Evolutionary conservation across 2,797 vertebrate genomes (phyloP).

Genomic region (Peromyscus attwateri): DNA sequence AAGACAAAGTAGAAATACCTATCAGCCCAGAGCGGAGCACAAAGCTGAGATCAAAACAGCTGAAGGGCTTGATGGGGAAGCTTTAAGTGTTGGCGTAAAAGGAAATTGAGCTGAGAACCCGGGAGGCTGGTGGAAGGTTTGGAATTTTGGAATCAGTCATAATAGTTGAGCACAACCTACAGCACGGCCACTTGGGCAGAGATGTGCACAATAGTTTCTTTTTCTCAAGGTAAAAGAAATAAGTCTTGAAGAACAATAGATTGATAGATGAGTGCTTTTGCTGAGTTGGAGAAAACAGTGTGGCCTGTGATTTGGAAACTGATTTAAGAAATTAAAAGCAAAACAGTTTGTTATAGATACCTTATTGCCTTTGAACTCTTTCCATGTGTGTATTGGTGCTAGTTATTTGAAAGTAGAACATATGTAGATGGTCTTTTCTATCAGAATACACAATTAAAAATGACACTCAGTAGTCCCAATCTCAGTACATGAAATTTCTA

Average conservation of each 20-base stretch:
- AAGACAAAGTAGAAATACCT: background rate
- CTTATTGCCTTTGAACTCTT: conserved; percentile 46
- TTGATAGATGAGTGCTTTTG: background rate
- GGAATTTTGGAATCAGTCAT: conserved; percentile 24
- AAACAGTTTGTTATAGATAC: background rate
- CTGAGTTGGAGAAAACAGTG: background rate
- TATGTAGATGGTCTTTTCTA: background rate
- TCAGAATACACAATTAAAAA: background rate
- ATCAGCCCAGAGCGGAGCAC: background rate
- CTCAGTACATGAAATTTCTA: background rate
- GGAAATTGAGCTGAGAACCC: background rate
- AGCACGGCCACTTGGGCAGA: background rate
- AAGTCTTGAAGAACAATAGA: background rate
- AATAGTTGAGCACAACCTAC: background rate
- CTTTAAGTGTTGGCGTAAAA: background rate
- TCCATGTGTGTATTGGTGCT: background rate
- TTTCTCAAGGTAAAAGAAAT: background rate
- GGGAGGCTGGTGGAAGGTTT: background rate
- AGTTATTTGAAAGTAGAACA: background rate
- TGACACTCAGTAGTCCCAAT: background rate
- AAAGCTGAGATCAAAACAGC: background rate
- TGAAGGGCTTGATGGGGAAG: background rate
- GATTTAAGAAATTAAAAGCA: background rate
- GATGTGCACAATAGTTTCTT: background rate
- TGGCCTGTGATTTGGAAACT: conserved; percentile 39